Evolutionary conservation across 2,797 vertebrate species (phyloP).

Genomic region (Champsocephalus gunnari): DNA sequence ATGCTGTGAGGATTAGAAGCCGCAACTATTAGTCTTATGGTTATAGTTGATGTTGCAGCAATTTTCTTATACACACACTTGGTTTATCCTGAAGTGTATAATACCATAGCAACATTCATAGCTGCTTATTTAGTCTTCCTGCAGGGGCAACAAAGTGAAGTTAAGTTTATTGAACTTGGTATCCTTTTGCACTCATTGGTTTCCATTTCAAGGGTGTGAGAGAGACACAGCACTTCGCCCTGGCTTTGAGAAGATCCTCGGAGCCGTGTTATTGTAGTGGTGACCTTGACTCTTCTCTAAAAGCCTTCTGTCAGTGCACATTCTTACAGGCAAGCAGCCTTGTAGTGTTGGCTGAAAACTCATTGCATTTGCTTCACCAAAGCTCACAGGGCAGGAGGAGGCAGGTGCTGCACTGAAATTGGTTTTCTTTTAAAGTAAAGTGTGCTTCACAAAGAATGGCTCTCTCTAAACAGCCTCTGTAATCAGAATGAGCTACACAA

Average conservation of each 20-base stretch:
- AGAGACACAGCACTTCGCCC: constrained; percentile 56
- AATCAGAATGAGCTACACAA: constrained; percentile 58
- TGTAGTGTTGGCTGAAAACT: constrained; percentile 71
- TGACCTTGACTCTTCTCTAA: constrained; percentile 76
- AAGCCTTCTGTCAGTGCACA: constrained; percentile 70
- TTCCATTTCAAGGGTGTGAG: constrained; percentile 69
- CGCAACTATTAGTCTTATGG: constrained; percentile 8
- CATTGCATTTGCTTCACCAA: constrained; percentile 71
- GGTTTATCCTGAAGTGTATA: constrained; percentile 37
- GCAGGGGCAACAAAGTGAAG: constrained; percentile 51
- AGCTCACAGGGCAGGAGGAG: constrained; percentile 75
- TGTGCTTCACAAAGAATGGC: constrained; percentile 59
- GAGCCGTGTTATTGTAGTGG: constrained; percentile 65
- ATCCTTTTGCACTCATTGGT: constrained; percentile 57
- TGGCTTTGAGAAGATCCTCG: constrained; percentile 66
- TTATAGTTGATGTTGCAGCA: constrained; percentile 14
- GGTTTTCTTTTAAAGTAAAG: constrained; percentile 77
- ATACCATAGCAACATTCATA: constrained; percentile 21
- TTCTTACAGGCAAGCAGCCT: constrained; percentile 69
- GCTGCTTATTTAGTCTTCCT: constrained; percentile 41
- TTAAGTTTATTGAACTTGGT: constrained; percentile 70
- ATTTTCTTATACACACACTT: constrained; percentile 21
- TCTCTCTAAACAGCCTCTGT: constrained; percentile 61
- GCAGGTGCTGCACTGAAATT: constrained; percentile 72
- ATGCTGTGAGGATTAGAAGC: constrained; percentile 20